phyloP scores from a whole-genome alignment of 2,113 vertebrate genomes.

The Phasianus colchicus region DNA sequence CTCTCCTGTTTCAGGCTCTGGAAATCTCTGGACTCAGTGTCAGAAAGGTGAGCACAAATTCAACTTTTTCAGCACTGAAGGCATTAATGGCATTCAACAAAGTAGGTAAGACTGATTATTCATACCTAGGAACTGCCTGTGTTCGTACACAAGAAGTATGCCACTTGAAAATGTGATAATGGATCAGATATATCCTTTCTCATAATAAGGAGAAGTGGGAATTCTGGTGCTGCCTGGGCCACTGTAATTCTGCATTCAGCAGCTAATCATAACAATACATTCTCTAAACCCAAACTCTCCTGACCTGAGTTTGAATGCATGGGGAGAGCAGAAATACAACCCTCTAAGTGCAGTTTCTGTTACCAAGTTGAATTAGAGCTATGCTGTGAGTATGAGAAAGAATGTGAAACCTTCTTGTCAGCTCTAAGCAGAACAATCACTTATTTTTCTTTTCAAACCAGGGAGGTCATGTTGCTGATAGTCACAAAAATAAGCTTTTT shows the following conservation, averaged over 20 bases:
- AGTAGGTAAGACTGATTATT: not conserved
- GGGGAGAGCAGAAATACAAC: not conserved
- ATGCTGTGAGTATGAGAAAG: not conserved
- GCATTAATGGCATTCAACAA: not conserved
- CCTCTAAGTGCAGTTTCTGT: not conserved
- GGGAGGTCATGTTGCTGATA: constrained; percentile 30
- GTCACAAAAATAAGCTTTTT: constrained; percentile 43
- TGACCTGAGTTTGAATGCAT: not conserved
- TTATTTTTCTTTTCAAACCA: not conserved
- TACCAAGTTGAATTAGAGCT: not conserved
- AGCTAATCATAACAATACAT: not conserved
- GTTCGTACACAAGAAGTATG: not conserved
- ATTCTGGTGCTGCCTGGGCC: not conserved
- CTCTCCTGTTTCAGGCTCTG: not conserved
- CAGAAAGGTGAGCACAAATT: not conserved
- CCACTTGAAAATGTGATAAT: not conserved
- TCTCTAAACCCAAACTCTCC: not conserved
- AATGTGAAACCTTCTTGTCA: not conserved
- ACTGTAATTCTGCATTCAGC: not conserved
- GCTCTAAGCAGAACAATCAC: not conserved
- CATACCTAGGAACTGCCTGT: not conserved
- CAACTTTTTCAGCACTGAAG: not conserved
- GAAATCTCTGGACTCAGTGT: not conserved
- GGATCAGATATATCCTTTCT: not conserved
- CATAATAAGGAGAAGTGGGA: not conserved